These are phyloP conservation scores for Deilephila porcellus DNA, from an alignment of 2,888 invertebrate genomes.

Conservation along the genomic window DNA sequence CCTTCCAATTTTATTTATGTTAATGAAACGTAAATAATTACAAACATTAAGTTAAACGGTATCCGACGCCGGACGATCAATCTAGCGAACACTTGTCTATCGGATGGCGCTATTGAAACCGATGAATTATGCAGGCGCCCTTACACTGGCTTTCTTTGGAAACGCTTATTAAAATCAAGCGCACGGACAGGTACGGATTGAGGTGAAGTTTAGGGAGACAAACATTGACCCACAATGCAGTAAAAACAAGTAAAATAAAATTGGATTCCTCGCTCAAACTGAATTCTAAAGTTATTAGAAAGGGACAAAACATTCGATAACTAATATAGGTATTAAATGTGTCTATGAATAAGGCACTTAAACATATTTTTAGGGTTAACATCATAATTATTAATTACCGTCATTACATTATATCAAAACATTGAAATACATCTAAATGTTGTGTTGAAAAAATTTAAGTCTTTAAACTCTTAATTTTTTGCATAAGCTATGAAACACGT, in stretches of 20 bases:
- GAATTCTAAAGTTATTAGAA: no score
- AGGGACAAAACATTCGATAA: no score
- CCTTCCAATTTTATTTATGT: slow-evolving; percentile 5
- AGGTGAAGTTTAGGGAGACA: neutral
- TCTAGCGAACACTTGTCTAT: slow-evolving; percentile 52
- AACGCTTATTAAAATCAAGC: slow-evolving; percentile 52
- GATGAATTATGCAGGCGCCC: slow-evolving; percentile 58
- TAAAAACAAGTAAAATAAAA: no score
- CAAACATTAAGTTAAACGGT: slow-evolving; percentile 46
- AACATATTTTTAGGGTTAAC: no score
- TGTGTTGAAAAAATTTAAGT: neutral
- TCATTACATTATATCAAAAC: no score
- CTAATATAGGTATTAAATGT: no score
- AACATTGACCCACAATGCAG: neutral
- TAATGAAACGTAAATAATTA: slow-evolving; percentile 37
- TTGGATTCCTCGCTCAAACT: no score
- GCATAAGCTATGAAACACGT: neutral
- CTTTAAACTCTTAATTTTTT: neutral
- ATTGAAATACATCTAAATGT: neutral
- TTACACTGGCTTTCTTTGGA: slow-evolving; percentile 69
- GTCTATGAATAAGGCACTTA: no score
- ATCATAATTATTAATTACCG: neutral
- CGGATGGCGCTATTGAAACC: slow-evolving; percentile 45
- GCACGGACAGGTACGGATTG: slow-evolving; percentile 16
- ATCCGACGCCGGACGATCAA: slow-evolving; percentile 50